Evolutionary conservation across 2,888 invertebrate species (phyloP).

Genomic region (Caradrina kadenii): DNA sequence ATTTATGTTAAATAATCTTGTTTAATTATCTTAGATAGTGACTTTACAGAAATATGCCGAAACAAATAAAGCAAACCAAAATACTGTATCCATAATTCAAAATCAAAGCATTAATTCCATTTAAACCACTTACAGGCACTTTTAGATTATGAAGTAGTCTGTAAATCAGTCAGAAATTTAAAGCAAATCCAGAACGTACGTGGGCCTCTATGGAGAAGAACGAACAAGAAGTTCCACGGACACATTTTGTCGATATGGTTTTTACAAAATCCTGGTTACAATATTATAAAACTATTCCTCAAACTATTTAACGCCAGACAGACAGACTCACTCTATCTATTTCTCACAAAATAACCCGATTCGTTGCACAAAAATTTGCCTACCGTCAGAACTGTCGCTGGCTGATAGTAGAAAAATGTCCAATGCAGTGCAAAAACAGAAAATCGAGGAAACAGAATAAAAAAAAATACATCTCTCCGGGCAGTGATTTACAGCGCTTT

Average conservation of each 20-base stretch:
- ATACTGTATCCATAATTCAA: too few relatives aligned
- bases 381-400: constrained; percentile 26
- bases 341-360: constrained; percentile 13
- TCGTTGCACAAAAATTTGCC: constrained; percentile 33
- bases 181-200: too few relatives aligned
- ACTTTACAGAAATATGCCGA: background rate
- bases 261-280: too few relatives aligned
- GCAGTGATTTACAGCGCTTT: constrained; percentile 73
- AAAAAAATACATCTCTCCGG: constrained; percentile 40
- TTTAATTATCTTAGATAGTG: too few relatives aligned
- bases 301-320: constrained; percentile 17
- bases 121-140: too few relatives aligned
- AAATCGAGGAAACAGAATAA: constrained; percentile 36
- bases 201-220: too few relatives aligned
- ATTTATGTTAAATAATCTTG: too few relatives aligned
- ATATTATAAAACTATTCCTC: background rate
- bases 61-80: background rate
- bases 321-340: constrained; percentile 23
- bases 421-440: constrained; percentile 58
- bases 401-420: constrained; percentile 61
- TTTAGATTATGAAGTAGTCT: too few relatives aligned
- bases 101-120: too few relatives aligned
- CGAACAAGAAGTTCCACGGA: too few relatives aligned
- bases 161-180: too few relatives aligned
- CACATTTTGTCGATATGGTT: too few relatives aligned